Conservation (phyloP, 2,888 invertebrate genomes). For the Stomorhina lunata region DNA sequence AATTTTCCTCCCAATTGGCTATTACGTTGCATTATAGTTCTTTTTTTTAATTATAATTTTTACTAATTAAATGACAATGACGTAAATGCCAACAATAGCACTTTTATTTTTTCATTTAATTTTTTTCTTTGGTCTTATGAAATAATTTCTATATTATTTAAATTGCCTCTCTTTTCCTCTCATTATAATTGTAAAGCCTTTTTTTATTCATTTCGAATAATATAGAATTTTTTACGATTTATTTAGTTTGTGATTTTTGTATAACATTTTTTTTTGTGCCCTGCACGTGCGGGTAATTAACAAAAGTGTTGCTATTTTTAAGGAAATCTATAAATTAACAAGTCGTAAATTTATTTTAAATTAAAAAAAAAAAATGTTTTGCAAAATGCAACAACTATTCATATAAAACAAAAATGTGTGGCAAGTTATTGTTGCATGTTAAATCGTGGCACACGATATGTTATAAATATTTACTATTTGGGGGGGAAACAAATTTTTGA, state of each 20-base stretch:
- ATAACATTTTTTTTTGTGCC: background rate
- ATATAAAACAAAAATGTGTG: background rate
- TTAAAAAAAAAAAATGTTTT: background rate
- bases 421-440: background rate
- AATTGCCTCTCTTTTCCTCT: background rate
- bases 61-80: background rate
- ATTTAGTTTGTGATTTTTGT: background rate
- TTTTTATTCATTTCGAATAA: background rate
- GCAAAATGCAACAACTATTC: no score
- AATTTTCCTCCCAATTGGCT: background rate
- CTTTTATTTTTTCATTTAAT: background rate
- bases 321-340: constrained; percentile 19
- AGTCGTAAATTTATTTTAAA: background rate
- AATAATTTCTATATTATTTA: background rate
- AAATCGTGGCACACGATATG: background rate
- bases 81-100: background rate
- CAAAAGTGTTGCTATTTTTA: constrained; percentile 33
- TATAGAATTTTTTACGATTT: background rate
- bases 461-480: no score
- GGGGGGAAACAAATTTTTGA: no score
- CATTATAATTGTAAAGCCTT: background rate
- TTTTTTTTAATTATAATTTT: background rate
- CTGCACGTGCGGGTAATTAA: constrained; percentile 35
- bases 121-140: background rate
- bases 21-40: background rate